A percentile compares a stretch with the other conserved stretches of the same genome.
phyloP scores from a whole-genome alignment of 2,888 invertebrate species.

The Tetranychus truncatus region DNA sequence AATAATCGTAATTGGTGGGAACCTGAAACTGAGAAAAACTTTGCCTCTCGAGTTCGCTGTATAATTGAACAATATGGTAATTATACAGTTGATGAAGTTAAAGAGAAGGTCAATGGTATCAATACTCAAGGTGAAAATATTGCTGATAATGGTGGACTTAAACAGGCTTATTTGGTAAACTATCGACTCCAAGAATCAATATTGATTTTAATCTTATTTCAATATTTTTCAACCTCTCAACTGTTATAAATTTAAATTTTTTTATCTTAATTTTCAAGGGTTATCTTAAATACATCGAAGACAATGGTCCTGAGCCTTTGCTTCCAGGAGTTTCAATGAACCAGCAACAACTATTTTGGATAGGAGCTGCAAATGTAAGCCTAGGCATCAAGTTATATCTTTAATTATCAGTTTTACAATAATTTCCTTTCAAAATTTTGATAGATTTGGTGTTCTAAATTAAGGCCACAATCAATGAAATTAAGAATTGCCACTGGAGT shows the following conservation, averaged over 20 bases:
- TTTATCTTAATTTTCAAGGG: constrained; percentile 14
- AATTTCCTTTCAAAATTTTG: neutral
- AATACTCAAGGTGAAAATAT: constrained; percentile 38
- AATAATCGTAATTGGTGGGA: constrained; percentile 88
- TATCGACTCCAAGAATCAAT: neutral
- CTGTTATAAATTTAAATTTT: neutral
- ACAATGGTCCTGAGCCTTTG: constrained; percentile 24
- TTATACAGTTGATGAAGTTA: constrained; percentile 41
- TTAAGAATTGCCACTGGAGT: neutral
- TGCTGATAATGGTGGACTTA: constrained; percentile 40
- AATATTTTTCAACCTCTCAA: neutral
- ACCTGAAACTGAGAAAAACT: constrained; percentile 56
- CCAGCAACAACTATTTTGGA: constrained; percentile 56
- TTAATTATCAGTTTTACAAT: neutral
- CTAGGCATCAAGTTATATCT: neutral
- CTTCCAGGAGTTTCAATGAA: constrained; percentile 27
- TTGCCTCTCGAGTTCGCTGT: constrained; percentile 49
- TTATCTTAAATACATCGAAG: constrained; percentile 25
- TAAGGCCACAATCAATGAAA: constrained; percentile 38
- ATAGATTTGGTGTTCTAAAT: constrained; percentile 51
- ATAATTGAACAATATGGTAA: constrained; percentile 85
- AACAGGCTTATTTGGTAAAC: constrained; percentile 26
- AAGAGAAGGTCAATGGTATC: constrained; percentile 35
- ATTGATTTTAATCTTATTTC: neutral
- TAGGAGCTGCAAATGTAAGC: constrained; percentile 55